Base-by-base conservation (phyloP, 2,888 invertebrate genomes). In the Adela reaumurella region DNA sequence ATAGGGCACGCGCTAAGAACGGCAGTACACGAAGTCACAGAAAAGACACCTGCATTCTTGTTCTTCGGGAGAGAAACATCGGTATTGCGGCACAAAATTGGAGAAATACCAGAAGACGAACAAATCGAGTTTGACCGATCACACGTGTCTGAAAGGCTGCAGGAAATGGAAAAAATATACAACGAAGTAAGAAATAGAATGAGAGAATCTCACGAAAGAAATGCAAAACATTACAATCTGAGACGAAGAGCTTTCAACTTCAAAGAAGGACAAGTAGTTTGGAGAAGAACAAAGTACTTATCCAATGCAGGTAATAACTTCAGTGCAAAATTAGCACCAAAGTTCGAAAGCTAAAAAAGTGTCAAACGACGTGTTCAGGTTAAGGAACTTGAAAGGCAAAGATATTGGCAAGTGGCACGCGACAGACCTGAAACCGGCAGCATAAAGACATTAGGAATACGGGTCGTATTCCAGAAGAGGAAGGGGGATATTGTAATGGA, bases 1-100 rank as follows among this genome's bases (percentile, higher is more conserved):
- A 51, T 60, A 5, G 57, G 53, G 1, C 59, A 55, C 49, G 62
- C 62, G 1, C 47, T 63, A 1, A 44, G 57, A 17, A 60, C 59
- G 3, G 51, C 60, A 2, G 48, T 55, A 1, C 59, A 61, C 48
- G 57, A 58, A 41, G 49, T 52, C 1, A 61, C 59, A 4, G 55
- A 56, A 3, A 50, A 53, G 35, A 56, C 54, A 14, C 59, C 62
- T 4, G 53, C 55, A 20, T 58, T 50, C 46, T 6, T 55, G 6
- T 50, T 55, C 43, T 57, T 57, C 49, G 58, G 57, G 2, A 43
- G 55, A 17, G 55, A 56, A 43, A 53, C 54, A 43, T 51, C 55
- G 10, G 29, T 46, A 8, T 52, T 52, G n/a, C n/a, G n/a, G n/a
- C n/a, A n/a, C n/a, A n/a, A n/a, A n/a, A n/a, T n/a, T n/a, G n/a